These are phyloP conservation scores for Eupeodes luniger DNA, from an alignment of 2,888 invertebrate species.

Conservation along the genomic window DNA sequence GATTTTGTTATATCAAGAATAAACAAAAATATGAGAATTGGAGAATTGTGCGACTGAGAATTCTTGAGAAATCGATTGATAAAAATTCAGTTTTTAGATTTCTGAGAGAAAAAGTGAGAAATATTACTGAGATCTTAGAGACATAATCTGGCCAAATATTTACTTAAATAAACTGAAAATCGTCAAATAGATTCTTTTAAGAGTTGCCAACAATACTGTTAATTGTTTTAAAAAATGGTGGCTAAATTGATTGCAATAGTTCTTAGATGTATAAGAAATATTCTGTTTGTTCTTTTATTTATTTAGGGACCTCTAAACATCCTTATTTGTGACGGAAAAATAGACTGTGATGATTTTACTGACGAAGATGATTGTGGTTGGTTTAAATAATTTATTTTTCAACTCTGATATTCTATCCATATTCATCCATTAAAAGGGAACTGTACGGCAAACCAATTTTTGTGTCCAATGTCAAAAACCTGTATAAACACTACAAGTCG, in stretches of 20 bases:
- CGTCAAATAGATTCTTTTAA: no score
- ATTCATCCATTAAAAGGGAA: slow-evolving; percentile 83
- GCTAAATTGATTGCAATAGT: background rate
- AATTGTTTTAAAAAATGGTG: no score
- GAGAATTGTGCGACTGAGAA: no score
- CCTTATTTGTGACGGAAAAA: slow-evolving; percentile 90
- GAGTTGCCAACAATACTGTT: no score
- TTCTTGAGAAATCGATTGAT: no score
- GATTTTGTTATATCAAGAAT: no score
- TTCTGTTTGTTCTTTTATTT: slow-evolving; percentile 16
- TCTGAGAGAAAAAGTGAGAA: no score
- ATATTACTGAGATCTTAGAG: no score
- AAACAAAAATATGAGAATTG: no score
- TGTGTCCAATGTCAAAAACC: slow-evolving; percentile 87
- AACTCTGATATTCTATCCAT: background rate
- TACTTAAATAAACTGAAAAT: no score
- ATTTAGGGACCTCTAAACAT: slow-evolving; percentile 83
- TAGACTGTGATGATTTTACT: slow-evolving; percentile 90
- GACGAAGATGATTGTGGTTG: slow-evolving; percentile 91
- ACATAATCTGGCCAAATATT: no score
- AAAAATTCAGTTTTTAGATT: no score
- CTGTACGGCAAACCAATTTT: slow-evolving; percentile 86
- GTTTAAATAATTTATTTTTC: slow-evolving; percentile 73
- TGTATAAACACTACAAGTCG: slow-evolving; percentile 87
- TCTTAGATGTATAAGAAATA: background rate